Base-by-base conservation (phyloP, 1,140 invertebrate genomes). In the Nasonia giraulti region DNA sequence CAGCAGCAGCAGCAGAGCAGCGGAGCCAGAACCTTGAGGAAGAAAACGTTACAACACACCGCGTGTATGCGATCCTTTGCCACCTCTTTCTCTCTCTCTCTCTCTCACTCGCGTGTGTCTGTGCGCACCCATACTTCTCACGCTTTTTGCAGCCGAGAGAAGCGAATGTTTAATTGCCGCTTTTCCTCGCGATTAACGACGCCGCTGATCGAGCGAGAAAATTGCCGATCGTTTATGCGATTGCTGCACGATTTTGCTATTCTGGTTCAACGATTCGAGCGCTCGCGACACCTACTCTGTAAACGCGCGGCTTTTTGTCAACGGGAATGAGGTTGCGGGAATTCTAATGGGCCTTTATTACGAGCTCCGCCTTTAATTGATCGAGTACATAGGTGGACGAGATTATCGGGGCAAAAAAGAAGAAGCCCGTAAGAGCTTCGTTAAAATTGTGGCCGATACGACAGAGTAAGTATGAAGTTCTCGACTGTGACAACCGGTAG, bases 31-130 rank as follows among this genome's bases (percentile, higher is more conserved):
- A 92, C 92, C 92, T 93, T 93, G 92, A 92, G 89, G 91, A 93
- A 92, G 91, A 93, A 80, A 80, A 89, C 89, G 88, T 92, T 92
- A 90, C 92, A 92, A 93, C 92, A 93, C 91, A 93, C 55, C 55
- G 17, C 55, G 55, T 62, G 55, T 62, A 62, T 27, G 27, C 91
- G 90, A 92, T 92, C 89, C 90, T 92, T 91, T 90, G 91, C 88
- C 80, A 75, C 85, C 84, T 87, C 85, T 75, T 68, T 40, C 23
- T 37, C 47, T 74, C 71, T 62, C 47, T 79, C 37, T 33, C 66
- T 78, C 50, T 80, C 86, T 86, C n/a, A 31, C 20, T 27, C 33
- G n/a, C 17, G 17, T 23, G 7, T 27, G 17, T 74, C 44, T 23
- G 71, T 55, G 74, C n/a, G 12, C 33, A 83, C 55, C n/a, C 0